A percentile compares a stretch with the other conserved stretches of the same genome.
Conservation (phyloP, 2,888 invertebrate species). For the Andrena fulva region DNA sequence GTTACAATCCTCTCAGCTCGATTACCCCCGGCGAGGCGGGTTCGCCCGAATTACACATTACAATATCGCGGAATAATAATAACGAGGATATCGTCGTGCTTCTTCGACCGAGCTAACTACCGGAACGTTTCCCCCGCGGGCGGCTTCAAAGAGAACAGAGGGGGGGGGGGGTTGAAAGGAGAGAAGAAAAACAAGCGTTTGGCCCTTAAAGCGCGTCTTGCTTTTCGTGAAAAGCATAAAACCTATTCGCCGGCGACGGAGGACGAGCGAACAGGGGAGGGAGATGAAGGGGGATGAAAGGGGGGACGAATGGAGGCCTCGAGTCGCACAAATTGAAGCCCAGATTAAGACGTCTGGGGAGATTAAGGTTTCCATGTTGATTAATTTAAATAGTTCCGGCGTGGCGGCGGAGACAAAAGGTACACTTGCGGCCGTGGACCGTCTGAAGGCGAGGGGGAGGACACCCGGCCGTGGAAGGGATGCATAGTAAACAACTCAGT, state of each 20-base stretch:
- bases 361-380: conserved; percentile 75
- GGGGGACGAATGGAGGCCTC: conserved; percentile 48
- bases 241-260: neutral
- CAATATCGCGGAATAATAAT: conserved; percentile 4
- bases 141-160: too few relatives aligned
- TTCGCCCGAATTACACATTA: conserved; percentile 34
- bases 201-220: conserved; percentile 14
- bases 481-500: conserved; percentile 65
- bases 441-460: conserved; percentile 14
- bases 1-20: conserved; percentile 25
- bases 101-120: conserved; percentile 1
- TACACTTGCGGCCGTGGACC: conserved; percentile 44
- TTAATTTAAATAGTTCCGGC: conserved; percentile 75
- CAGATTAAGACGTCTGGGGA: conserved; percentile 76
- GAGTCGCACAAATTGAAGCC: conserved; percentile 72
- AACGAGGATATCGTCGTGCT: conserved; percentile 18
- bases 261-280: neutral
- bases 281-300: conserved; percentile 14
- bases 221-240: conserved; percentile 47
- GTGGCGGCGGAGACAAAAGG: conserved; percentile 59
- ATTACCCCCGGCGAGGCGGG: conserved; percentile 27
- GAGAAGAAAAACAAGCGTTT: conserved; percentile 20
- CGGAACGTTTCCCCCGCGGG: neutral
- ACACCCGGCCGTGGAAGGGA: conserved; percentile 48
- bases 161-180: neutral